Evolutionary conservation across 2,113 vertebrate genomes (phyloP), one percentile per base, ranked within the genome.

Genomic region (Brachionichthys hirsutus): DNA sequence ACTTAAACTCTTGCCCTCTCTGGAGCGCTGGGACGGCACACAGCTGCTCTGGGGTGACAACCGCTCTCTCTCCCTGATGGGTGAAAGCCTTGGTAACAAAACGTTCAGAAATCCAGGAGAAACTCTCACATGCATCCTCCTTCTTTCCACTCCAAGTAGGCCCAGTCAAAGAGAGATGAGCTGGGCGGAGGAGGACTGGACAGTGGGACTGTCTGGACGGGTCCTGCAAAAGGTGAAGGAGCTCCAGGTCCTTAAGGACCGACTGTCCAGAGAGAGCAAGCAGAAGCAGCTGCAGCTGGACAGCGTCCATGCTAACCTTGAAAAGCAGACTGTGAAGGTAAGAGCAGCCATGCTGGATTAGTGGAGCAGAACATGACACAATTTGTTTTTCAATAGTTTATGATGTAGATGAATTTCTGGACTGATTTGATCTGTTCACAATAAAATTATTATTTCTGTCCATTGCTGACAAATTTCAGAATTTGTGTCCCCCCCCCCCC

Each of bases 141-240:
- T 43, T 19, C 54, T 73, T 42, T 47, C 0, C 12, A 9, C 13
- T 9, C 1, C 16, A 36, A 17, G 47, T 47, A 76, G 81, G 61
- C 58, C 57, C 43, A 56, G 54, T 12, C 42, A 71, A 17, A 54
- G 30, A 12, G 54, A 38, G 22, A 94, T 93, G 93, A 93, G 91
- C 84, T 94, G 93, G 93, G 87, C 88, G 1, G 80, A 88, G 42
- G 93, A 93, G 38, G 91, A 93, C 72, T 94, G 93, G 93, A 91
- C 90, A 0, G 80, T 83, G 22, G 92, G 90, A 8, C 85, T 94
- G 42, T 87, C 92, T 2, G 88, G 88, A 57, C 78, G 60, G 24
- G 90, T 89, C 53, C 81, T 90, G 53, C 88, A 88, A 61, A 92
- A 91, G 51, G 89, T 93, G 50, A 85, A 89, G 57, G 90, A 92